Base-by-base conservation (phyloP, 2,888 invertebrate genomes). In the Octonoba sinensis region DNA sequence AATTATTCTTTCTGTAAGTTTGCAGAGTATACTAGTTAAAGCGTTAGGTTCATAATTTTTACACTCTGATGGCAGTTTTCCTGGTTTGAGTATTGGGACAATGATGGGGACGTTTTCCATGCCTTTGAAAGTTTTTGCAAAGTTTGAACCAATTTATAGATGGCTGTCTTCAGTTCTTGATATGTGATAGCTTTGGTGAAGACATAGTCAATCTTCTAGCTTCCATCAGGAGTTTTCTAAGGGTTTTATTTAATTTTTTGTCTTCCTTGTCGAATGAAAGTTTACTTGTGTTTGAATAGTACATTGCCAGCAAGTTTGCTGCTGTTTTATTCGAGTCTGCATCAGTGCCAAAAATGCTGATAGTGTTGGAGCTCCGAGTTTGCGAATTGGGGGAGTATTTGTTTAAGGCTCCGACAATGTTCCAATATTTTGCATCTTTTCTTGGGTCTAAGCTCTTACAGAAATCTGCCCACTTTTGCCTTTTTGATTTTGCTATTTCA, bases 391-490 rank as follows among this genome's bases (percentile, higher is more conserved):
- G 1, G 16, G 27, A 24, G 24, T n/a, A 22, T 3, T 51, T 51
- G 24, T 27, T 67, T 67, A 67, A n/a, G 24, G 67, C n/a, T 51
- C 18, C 18, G 18, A 24, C 24, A 1, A 49, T 18, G n/a, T 54
- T 67, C 67, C 67, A 67, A 49, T 54, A 16, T 67, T 67, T 51
- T 11, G 54, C 13, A 16, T 67, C 67, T 67, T 67, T 67, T n/a
- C 54, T 67, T 22, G 67, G 67, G 27, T 67, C 67, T 54, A 67
- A 16, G n/a, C 1, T 67, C 4, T 24, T 54, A 56, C 47, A 47
- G 15, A 47, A 47, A 12, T 47, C 47, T 15, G 47, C 47, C 47
- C 47, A 47, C 20, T 59, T 59, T 59, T 15, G 15, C 16, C 59
- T 3, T 8, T 15, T 20, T 16, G 18, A 20, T 59, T 59, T 18